Conservation (phyloP, 2,888 invertebrate species). For the Dolichomitus sp. region DNA sequence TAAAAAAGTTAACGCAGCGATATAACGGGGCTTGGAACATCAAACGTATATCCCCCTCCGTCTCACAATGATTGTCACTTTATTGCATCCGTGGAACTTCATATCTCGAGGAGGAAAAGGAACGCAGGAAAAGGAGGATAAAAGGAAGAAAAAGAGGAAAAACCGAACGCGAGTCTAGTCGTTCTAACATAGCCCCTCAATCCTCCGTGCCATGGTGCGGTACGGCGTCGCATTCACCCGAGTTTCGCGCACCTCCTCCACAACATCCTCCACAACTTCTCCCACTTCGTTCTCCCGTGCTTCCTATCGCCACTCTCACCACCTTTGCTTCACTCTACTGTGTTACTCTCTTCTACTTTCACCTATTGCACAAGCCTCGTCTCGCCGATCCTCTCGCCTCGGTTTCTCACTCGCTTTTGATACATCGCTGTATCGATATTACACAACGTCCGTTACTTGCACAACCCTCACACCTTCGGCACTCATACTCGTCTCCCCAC, state of each 20-base stretch:
- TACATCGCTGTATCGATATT: slow-evolving; percentile 67
- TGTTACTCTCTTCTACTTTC: slow-evolving; percentile 29
- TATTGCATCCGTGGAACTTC: slow-evolving; percentile 74
- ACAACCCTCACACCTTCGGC: slow-evolving; percentile 55
- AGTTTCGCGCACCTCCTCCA: slow-evolving; percentile 24
- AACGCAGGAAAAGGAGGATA: slow-evolving; percentile 16
- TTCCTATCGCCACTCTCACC: slow-evolving; percentile 9
- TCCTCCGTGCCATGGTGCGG: slow-evolving; percentile 23
- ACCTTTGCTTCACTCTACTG: background rate
- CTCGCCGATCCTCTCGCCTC: slow-evolving; percentile 16
- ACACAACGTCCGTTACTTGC: slow-evolving; percentile 66
- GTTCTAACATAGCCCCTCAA: slow-evolving; percentile 44
- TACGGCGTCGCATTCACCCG: slow-evolving; percentile 32
- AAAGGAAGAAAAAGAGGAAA: slow-evolving; percentile 12
- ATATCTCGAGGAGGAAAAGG: slow-evolving; percentile 55
- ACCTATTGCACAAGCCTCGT: slow-evolving; percentile 18
- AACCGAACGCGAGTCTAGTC: slow-evolving; percentile 41
- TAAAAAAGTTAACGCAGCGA: slow-evolving; percentile 57
- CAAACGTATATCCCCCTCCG: slow-evolving; percentile 62
- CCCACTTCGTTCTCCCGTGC: slow-evolving; percentile 8
- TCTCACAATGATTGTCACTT: slow-evolving; percentile 75
- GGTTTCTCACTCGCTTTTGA: slow-evolving; percentile 41
- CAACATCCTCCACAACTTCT: slow-evolving; percentile 13
- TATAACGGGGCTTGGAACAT: slow-evolving; percentile 57
- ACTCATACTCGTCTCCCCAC: slow-evolving; percentile 15